Percentiles rank a stretch among this genome's conserved stretches.
Conservation (phyloP, 2,113 vertebrate genomes). For the Odocoileus virginianus region DNA sequence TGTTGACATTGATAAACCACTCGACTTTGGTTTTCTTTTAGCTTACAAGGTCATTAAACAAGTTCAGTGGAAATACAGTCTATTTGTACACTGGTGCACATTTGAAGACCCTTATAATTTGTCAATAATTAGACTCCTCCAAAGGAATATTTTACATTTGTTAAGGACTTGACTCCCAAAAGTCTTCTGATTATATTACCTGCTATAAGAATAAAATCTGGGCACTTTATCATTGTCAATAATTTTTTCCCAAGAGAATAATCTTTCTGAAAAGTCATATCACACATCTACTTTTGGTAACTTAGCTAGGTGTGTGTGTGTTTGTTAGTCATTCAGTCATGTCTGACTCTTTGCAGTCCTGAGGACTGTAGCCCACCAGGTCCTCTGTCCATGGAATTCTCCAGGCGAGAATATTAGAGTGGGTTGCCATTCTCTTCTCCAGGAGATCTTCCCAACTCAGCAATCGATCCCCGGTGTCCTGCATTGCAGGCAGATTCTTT, state of each 20-base stretch:
- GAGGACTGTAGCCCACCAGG: not conserved
- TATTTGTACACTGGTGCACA: constrained; percentile 49
- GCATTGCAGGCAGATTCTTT: not conserved
- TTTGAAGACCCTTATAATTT: constrained; percentile 53
- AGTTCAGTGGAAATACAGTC: constrained; percentile 65
- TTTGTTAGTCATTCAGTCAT: not conserved
- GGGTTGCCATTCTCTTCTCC: not conserved
- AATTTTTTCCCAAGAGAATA: constrained; percentile 22
- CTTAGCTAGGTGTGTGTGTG: not conserved
- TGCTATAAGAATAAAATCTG: not conserved
- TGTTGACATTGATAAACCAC: constrained; percentile 80
- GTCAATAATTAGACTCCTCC: constrained; percentile 58
- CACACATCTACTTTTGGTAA: not conserved
- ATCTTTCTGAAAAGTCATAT: constrained; percentile 53
- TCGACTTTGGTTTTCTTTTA: constrained; percentile 64
- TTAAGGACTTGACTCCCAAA: constrained; percentile 29
- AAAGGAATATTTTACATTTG: constrained; percentile 45
- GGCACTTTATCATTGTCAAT: constrained; percentile 51
- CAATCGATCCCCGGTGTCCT: not conserved
- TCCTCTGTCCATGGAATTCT: not conserved
- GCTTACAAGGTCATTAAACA: constrained; percentile 66
- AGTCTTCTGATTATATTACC: constrained; percentile 40
- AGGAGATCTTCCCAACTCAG: not conserved
- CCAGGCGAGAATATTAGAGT: not conserved
- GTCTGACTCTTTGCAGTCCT: not conserved